Conservation (phyloP, 2,888 invertebrate genomes). For the Agonum fuliginosum region DNA sequence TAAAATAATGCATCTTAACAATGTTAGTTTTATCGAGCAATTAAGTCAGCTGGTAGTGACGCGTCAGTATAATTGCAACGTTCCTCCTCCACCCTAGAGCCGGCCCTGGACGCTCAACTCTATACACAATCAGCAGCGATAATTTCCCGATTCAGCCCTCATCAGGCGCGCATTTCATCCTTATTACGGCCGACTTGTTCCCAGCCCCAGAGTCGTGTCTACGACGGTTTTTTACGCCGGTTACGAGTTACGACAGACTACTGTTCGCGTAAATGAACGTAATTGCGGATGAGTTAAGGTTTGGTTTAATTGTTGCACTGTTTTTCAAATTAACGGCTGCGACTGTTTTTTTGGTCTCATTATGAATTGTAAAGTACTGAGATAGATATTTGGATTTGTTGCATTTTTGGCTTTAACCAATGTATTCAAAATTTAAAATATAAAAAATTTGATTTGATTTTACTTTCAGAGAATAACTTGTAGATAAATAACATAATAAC, state of each 20-base stretch:
- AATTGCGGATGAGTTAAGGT: conserved; percentile 43
- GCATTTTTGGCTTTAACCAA: too few species aligned
- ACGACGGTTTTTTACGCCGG: conserved; percentile 42
- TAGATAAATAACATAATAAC: too few species aligned
- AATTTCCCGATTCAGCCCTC: conserved; percentile 73
- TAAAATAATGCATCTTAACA: conserved; percentile 60
- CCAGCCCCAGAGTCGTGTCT: conserved; percentile 46
- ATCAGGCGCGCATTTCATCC: conserved; percentile 72
- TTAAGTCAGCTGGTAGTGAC: conserved; percentile 58
- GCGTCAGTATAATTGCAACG: conserved; percentile 58
- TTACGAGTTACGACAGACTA: conserved; percentile 36
- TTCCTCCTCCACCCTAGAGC: not conserved
- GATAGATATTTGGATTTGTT: too few species aligned
- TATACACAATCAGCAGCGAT: conserved; percentile 71
- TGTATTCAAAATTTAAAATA: too few species aligned
- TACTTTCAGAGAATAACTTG: too few species aligned
- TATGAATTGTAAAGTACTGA: too few species aligned
- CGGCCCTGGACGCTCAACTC: conserved; percentile 61
- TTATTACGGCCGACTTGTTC: conserved; percentile 71
- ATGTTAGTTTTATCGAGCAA: conserved; percentile 64
- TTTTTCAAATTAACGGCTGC: conserved; percentile 38
- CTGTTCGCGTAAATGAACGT: conserved; percentile 42
- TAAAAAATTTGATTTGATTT: too few species aligned
- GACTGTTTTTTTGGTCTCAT: conserved; percentile 10
- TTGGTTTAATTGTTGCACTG: conserved; percentile 50